Percentiles rank a stretch among this genome's conserved stretches.
Evolutionary conservation across 1,140 invertebrate species (phyloP).

Genomic region (Scaptomyza pallida): DNA sequence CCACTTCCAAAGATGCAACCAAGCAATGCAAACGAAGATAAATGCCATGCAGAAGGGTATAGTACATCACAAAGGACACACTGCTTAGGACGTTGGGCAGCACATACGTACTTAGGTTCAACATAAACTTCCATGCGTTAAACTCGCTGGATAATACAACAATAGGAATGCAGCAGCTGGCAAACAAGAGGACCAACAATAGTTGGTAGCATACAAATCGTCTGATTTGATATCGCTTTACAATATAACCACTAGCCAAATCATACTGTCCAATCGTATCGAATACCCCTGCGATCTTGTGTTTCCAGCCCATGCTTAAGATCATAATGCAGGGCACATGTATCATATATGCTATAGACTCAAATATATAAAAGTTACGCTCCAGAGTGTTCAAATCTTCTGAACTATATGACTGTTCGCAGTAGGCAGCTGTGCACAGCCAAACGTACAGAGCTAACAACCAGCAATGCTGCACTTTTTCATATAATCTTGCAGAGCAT

Average conservation of each 20-base stretch:
- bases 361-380: constrained; percentile 48
- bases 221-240: not conserved
- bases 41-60: constrained; percentile 41
- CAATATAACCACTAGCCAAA: constrained; percentile 32
- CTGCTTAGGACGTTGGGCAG: constrained; percentile 52
- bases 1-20: constrained; percentile 14
- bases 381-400: constrained; percentile 27
- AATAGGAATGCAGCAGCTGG: constrained; percentile 11
- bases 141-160: constrained; percentile 6
- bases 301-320: constrained; percentile 33
- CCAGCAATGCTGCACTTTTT: constrained; percentile 49
- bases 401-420: constrained; percentile 31
- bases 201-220: constrained; percentile 32
- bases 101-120: constrained; percentile 46
- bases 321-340: constrained; percentile 46
- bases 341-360: constrained; percentile 47
- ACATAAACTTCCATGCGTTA: not conserved
- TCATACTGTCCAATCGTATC: constrained; percentile 41
- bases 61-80: constrained; percentile 58
- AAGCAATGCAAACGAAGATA: constrained; percentile 27
- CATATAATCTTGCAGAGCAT: not conserved
- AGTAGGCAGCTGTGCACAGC: constrained; percentile 34
- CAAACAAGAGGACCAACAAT: constrained; percentile 28
- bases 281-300: constrained; percentile 26
- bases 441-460: constrained; percentile 33